Evolutionary conservation across 2,797 vertebrate genomes (phyloP), one percentile per base, ranked within the genome.

Genomic region (Urocyon cinereoargenteus): DNA sequence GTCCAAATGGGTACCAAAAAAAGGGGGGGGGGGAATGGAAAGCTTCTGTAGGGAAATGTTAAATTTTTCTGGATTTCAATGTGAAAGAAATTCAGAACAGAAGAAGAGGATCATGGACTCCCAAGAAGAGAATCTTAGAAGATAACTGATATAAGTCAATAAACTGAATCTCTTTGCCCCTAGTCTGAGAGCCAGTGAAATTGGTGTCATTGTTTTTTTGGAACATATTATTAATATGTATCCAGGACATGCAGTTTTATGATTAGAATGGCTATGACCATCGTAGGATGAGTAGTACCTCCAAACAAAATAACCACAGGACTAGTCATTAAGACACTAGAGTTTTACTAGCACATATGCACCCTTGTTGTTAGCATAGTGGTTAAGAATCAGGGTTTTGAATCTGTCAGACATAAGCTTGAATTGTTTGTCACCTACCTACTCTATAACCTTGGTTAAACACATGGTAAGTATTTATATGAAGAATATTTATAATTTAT

Each of bases 401-500:
- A 64, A 72, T 64, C 62, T 90, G 73, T 86, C 73, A 83, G n/a
- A 91, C 49, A 66, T 62, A 16, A 51, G 10, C 45, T 89, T 81
- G 21, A 91, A 79, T 94, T 96, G 24, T 95, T 93, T 97, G n/a
- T 91, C 83, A 94, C 57, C 59, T 85, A 16, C n/a, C 49, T 89
- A 59, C 72, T 96, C 90, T 88, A 86, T 92, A 78, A 73, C 22
- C 24, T 26, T 90, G 53, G 36, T 40, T 86, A 82, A 72, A n/a
- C 34, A 78, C 51, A 49, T 83, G 66, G 24, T 73, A 83, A 94
- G 79, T 62, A 84, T 94, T 91, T 96, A 86, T 62, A 75, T 93
- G 75, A 91, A 59, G 36, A 96, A 40, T 96, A 86, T 70, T 93
- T 97, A 93, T 66, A 86, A 28, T 96, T 96, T 83, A 94, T 89